Evolutionary conservation across 2,797 vertebrate species (phyloP), one percentile per base, ranked within the genome.

Genomic region (Neoniphon sammara): DNA sequence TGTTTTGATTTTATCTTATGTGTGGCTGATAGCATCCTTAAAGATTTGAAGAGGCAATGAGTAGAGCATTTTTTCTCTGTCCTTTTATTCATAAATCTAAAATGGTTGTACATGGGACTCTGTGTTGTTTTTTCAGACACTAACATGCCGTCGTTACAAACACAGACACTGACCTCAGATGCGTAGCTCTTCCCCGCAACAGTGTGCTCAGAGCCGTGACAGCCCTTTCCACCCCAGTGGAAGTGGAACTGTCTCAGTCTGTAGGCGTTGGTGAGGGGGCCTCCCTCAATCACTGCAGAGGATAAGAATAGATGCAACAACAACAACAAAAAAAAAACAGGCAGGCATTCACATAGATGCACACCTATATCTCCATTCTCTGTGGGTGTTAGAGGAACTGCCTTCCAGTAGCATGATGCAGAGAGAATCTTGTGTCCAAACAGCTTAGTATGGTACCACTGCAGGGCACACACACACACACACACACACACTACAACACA

Each of bases 231-330:
- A 1, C 97, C 98, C 98, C 98, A 99, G 90, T 99, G 98, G 84
- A 99, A 99, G 84, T 99, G 98, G 81, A 99, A 96, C 90, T 99
- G 98, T 89, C 95, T 99, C 73, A 99, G 95, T 59, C 96, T 93
- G 84, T 98, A 98, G 4, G 95, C 94, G 72, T 94, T 94, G 49
- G 95, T 93, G 73, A 99, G 92, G 31, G 97, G 97, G 4, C 97
- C 98, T 55, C 96, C 96, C 14, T 77, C 91, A 82, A 99, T 95
- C 84, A 95, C 97, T 99, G 93, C 18, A 25, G 31, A 66, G 60
- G 54, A 83, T 7, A 44, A 71, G 23, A 59, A 10, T 14, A 70
- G 23, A 64, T 63, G n/a, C n/a, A n/a, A n/a, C n/a, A n/a, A n/a
- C n/a, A n/a, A n/a, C n/a, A n/a, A 25, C 55, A 50, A 50, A n/a